Conservation (phyloP, 2,797 vertebrate species). For the Clarias pachynema region DNA sequence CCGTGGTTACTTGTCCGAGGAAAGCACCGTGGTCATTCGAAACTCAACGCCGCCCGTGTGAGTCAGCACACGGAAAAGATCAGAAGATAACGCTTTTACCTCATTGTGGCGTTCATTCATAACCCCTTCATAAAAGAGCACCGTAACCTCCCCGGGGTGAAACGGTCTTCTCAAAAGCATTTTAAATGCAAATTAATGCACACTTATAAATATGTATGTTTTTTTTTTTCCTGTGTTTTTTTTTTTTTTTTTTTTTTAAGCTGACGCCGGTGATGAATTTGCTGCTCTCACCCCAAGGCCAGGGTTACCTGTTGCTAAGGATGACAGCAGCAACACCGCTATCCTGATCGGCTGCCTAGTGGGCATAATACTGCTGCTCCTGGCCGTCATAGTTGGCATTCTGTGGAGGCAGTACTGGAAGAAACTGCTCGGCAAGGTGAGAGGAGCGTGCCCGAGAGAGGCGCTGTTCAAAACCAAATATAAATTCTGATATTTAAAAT, state of each 20-base stretch:
- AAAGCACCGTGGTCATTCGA: neutral
- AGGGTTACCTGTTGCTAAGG: slow-evolving; percentile 84
- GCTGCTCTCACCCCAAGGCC: slow-evolving; percentile 72
- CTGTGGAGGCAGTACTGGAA: slow-evolving; percentile 95
- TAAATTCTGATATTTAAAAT: neutral
- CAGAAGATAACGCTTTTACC: slow-evolving; percentile 8
- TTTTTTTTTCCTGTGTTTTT: neutral
- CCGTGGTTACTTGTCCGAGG: neutral
- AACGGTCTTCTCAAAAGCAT: neutral
- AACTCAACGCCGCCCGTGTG: neutral
- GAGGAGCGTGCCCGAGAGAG: slow-evolving; percentile 20
- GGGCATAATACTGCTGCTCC: slow-evolving; percentile 89
- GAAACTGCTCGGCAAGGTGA: slow-evolving; percentile 89
- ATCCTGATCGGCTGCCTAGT: slow-evolving; percentile 93
- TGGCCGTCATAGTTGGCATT: slow-evolving; percentile 90
- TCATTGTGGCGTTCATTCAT: slow-evolving; percentile 35
- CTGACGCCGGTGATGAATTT: slow-evolving; percentile 59
- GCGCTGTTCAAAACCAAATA: neutral
- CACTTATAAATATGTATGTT: neutral
- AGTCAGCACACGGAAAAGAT: neutral
- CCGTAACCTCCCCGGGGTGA: neutral
- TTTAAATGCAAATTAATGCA: neutral
- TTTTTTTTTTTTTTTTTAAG: slow-evolving; percentile 44
- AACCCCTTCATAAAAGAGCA: neutral
- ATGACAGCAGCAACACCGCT: slow-evolving; percentile 85